Evolutionary conservation across 2,113 vertebrate genomes (phyloP), one percentile per base, ranked within the genome.

Genomic region (Platysteira castanea): DNA sequence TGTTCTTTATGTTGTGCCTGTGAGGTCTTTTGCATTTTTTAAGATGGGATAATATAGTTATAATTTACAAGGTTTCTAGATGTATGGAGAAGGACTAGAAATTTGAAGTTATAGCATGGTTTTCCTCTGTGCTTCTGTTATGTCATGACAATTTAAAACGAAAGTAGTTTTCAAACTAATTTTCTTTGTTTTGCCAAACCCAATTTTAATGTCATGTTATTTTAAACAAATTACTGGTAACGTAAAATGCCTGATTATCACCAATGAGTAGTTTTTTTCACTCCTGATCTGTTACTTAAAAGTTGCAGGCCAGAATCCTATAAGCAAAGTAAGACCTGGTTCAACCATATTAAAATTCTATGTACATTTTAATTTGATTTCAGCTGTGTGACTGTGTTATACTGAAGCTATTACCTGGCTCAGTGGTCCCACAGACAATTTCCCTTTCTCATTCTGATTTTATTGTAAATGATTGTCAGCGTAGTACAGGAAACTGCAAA

Each of bases 291-390:
- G 9, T 79, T 71, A 76, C 63, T 85, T 90, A 53, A 79, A 84
- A 65, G 57, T 60, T 85, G 56, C 23, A 75, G 60, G 35, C 33
- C 86, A 64, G 44, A 83, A 75, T 53, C 33, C 64, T 87, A 26
- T 89, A 95, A 93, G 67, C 42, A 42, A 96, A 97, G 52, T 75
- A 76, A 92, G 73, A 57, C 90, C 80, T 90, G 91, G 53, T 96
- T 98, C 84, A 94, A 91, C 91, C 87, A 24, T 86, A 89, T 97
- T 98, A 96, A 96, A 97, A 96, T 96, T 96, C 92, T 77, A 6
- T 92, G 91, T 97, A 95, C 96, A 93, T 97, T 97, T 97, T 97
- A 96, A 97, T 97, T 98, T 97, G 65, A 67, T 94, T 97, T 98
- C 35, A 59, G 75, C 94, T 97, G 60, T 96, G 92, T 96, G 95